Evolutionary conservation across 2,888 invertebrate genomes (phyloP), one percentile per base, ranked within the genome.

Genomic region (Creontiades dilutus): DNA sequence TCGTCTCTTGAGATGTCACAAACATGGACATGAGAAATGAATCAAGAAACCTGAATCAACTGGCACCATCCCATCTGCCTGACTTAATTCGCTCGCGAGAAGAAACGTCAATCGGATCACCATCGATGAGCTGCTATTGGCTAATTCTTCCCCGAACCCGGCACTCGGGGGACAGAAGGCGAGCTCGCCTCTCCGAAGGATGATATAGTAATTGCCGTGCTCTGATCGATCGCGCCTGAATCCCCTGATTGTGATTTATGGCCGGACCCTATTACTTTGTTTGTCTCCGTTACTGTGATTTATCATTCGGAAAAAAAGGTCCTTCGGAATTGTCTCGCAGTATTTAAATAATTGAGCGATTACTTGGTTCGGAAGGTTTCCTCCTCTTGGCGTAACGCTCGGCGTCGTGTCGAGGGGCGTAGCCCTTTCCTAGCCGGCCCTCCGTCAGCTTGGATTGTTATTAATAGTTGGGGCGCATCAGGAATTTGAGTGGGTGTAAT

Each of bases 261-360:
- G 86, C 75, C 47, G 75, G 76, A 86, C 86, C 86, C 86, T 75
- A 86, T 86, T 86, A 86, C 86, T 86, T 86, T 75, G 86, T 86
- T 86, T 86, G 86, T 86, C 86, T 86, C 86, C 86, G 37, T 47
- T 19, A 37, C 48, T 68, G 86, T 86, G 86, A 86, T 86, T 86
- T 86, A 86, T 86, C 86, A 86, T 86, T 86, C 68, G 86, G 76
- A 61, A 85, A 37, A 37, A 57, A 85, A 57, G 61, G 85, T 23
- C n/a, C 85, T 61, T 61, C 16, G 86, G 75, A 47, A 75, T 86
- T 86, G 86, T 86, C 86, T 86, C 86, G 46, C 75, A 47, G 86
- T 68, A 86, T 86, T 86, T 86, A 86, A 86, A 86, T 86, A 86
- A 86, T 86, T 86, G 86, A 86, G 86, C 75, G 86, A 86, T 86